Percentiles rank a stretch among this genome's conserved stretches.
phyloP scores from a whole-genome alignment of 2,888 invertebrate genomes.

The Chloromyia formosa region DNA sequence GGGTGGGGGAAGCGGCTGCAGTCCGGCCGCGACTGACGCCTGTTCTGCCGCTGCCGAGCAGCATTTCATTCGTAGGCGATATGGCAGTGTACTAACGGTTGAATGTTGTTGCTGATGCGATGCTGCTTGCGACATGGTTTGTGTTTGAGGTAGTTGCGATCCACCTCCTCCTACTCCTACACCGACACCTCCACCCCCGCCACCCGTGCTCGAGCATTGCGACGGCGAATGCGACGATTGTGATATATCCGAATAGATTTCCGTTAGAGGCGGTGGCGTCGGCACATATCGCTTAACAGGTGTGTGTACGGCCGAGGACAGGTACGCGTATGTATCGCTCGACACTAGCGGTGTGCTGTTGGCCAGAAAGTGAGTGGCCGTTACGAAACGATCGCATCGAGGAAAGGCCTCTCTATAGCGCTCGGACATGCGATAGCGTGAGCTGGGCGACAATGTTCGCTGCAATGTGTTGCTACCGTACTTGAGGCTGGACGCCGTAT shows the following conservation, averaged over 20 bases:
- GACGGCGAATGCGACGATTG: slow-evolving; percentile 51
- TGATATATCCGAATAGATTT: slow-evolving; percentile 55
- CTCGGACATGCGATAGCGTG: slow-evolving; percentile 59
- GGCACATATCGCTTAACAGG: slow-evolving; percentile 64
- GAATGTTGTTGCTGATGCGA: slow-evolving; percentile 40
- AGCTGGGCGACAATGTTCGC: slow-evolving; percentile 60
- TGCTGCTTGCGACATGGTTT: neutral
- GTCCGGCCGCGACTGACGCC: slow-evolving; percentile 32
- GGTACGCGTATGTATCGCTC: slow-evolving; percentile 59
- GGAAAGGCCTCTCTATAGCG: slow-evolving; percentile 58
- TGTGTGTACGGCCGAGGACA: slow-evolving; percentile 63
- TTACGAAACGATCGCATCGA: slow-evolving; percentile 55
- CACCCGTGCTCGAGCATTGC: slow-evolving; percentile 34
- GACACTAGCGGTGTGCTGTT: slow-evolving; percentile 57
- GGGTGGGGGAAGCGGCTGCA: slow-evolving; percentile 38
- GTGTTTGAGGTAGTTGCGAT: slow-evolving; percentile 48
- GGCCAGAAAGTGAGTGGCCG: slow-evolving; percentile 56
- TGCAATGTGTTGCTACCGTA: slow-evolving; percentile 51
- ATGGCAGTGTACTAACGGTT: slow-evolving; percentile 56
- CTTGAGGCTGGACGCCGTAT: slow-evolving; percentile 18
- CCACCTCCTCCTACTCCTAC: slow-evolving; percentile 16
- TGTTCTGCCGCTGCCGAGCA: slow-evolving; percentile 52
- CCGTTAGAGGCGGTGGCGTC: slow-evolving; percentile 60
- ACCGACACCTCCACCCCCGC: slow-evolving; percentile 47
- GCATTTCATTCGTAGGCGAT: slow-evolving; percentile 61